These are phyloP conservation scores for Lobophora halterata DNA, from an alignment of 2,888 invertebrate genomes.

Conservation along the genomic window DNA sequence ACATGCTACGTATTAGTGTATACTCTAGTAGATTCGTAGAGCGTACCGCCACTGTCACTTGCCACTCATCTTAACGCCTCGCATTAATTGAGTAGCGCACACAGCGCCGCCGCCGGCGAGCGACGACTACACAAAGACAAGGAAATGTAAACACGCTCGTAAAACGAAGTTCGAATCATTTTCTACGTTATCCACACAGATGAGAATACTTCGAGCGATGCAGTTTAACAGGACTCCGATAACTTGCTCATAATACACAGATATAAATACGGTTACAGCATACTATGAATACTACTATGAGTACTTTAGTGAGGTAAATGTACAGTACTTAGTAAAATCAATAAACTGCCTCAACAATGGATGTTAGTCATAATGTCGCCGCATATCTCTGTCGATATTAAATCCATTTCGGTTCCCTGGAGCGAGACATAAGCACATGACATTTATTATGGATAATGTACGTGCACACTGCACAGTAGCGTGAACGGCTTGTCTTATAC, in stretches of 20 bases:
- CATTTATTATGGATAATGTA: slow-evolving; percentile 39
- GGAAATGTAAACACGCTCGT: slow-evolving; percentile 45
- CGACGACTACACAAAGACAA: slow-evolving; percentile 34
- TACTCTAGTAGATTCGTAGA: slow-evolving; percentile 39
- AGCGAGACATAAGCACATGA: slow-evolving; percentile 32
- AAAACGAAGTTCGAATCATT: slow-evolving; percentile 35
- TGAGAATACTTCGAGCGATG: slow-evolving; percentile 24
- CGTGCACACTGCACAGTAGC: slow-evolving; percentile 39
- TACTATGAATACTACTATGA: not conserved
- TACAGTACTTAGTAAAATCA: slow-evolving; percentile 21
- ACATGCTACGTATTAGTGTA: slow-evolving; percentile 47
- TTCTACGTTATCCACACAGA: slow-evolving; percentile 17
- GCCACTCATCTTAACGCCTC: slow-evolving; percentile 48
- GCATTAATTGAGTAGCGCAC: slow-evolving; percentile 50
- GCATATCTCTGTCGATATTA: slow-evolving; percentile 34
- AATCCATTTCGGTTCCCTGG: slow-evolving; percentile 32
- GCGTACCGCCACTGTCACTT: slow-evolving; percentile 43
- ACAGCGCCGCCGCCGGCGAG: slow-evolving; percentile 31
- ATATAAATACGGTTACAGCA: slow-evolving; percentile 12
- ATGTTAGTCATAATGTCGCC: slow-evolving; percentile 30
- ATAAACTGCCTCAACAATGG: slow-evolving; percentile 25
- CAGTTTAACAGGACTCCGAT: slow-evolving; percentile 14
- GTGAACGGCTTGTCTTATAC: slow-evolving; percentile 50
- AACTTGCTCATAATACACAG: slow-evolving; percentile 13
- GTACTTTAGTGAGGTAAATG: slow-evolving; percentile 11